Evolutionary conservation across 2,797 vertebrate genomes (phyloP), one percentile per base, ranked within the genome.

Genomic region (Typhlichthys eigenmanni): DNA sequence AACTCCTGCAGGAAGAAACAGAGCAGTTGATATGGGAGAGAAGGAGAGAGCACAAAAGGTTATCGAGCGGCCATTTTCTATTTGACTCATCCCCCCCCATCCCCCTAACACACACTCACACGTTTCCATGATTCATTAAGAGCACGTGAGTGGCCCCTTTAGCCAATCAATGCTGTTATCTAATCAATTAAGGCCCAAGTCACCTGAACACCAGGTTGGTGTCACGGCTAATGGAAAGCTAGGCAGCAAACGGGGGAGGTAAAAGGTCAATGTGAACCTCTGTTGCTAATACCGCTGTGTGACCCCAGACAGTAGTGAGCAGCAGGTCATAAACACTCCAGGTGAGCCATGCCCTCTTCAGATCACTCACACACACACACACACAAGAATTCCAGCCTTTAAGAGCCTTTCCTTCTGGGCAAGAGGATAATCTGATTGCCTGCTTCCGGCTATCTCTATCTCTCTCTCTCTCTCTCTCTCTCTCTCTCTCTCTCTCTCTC

Each of bases 1-100:
- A 97, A 95, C 79, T 98, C 96, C 96, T 98, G 89, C 55, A 3
- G 72, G 2, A 64, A 1, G 17, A 43, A 47, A n/a, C 60, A 70
- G 74, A 72, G 63, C 4, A 55, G 62, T 47, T 48, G 72, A 64
- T 19, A 19, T 19, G 19, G 19, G 51, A 71, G 66, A 53, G 72
- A 34, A 70, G 70, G 6, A 47, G 4, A 60, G 38, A 13, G 52
- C 51, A 65, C 71, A 78, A 63, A 60, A 72, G 13, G 5, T 43
- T 8, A 16, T 32, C 19, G 34, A 38, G 34, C 4, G 34, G 34
- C 69, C 63, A 53, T 71, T 60, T n/a, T 65, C 62, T 74, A 61
- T 66, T 70, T 53, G 45, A 71, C 64, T 64, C 62, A 62, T 2
- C 72, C 80, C 85, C 72, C 66, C 63, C 65, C 71, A 71, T 81